Percentiles rank a stretch among this genome's conserved stretches.
phyloP scores from a whole-genome alignment of 2,113 vertebrate species.

The Scolopax mira region DNA sequence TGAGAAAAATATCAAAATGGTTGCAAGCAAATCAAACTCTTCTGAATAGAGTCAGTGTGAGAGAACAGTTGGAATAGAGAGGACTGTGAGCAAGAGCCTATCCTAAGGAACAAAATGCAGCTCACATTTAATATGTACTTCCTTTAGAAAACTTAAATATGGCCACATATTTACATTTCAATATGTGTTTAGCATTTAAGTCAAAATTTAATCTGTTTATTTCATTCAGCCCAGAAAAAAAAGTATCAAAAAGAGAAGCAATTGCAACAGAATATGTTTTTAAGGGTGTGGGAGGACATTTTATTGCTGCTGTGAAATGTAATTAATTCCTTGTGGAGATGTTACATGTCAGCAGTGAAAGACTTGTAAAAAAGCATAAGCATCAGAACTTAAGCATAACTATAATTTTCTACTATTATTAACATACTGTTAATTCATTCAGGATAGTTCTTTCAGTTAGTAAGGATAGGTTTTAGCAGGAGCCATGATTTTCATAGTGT shows the following conservation, averaged over 20 bases:
- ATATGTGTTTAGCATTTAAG: not conserved
- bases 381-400: not conserved
- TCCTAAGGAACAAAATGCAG: not conserved
- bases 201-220: not conserved
- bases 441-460: not conserved
- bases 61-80: not conserved
- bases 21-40: not conserved
- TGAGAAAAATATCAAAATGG: constrained; percentile 17
- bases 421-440: not conserved
- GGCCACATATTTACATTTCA: not conserved
- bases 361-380: not conserved
- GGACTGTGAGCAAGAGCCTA: not conserved
- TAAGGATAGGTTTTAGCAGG: not conserved
- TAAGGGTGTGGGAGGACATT: not conserved
- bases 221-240: not conserved
- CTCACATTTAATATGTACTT: not conserved
- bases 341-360: not conserved
- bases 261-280: not conserved
- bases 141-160: constrained; percentile 10
- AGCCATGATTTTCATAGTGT: not conserved
- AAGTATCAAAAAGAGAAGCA: not conserved
- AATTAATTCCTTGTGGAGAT: constrained; percentile 27
- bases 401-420: not conserved
- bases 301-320: not conserved
- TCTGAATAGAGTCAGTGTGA: not conserved